Conservation (phyloP, 2,888 invertebrate genomes). For the Drosophila austrosaltans region DNA sequence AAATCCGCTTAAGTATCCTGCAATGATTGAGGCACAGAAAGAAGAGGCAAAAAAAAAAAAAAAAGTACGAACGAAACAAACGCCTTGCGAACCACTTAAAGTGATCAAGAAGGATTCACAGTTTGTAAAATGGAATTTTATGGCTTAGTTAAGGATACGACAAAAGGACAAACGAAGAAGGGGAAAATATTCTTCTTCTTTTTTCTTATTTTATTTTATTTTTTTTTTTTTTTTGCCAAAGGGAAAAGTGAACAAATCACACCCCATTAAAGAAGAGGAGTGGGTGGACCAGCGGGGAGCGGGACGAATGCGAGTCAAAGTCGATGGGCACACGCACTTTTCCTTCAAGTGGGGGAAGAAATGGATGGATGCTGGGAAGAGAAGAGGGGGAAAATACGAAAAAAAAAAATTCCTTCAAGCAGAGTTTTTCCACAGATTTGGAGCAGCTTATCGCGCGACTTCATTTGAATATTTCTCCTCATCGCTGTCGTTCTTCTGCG, state of each 20-base stretch:
- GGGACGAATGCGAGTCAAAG: neutral
- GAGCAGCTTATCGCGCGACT: conserved; percentile 83
- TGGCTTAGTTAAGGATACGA: conserved; percentile 68
- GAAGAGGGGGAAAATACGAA: neutral
- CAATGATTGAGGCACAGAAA: conserved; percentile 63
- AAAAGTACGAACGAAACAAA: conserved; percentile 41
- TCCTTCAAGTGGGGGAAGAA: neutral
- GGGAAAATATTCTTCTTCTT: conserved; percentile 43
- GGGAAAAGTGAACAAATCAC: conserved; percentile 78
- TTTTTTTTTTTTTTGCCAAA: neutral
- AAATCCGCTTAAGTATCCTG: conserved; percentile 81
- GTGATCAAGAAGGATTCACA: conserved; percentile 83
- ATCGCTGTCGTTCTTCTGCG: conserved; percentile 8
- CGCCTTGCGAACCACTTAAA: conserved; percentile 79
- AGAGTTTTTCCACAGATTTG: conserved; percentile 82
- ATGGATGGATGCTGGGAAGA: neutral
- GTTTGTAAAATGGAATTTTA: conserved; percentile 82
- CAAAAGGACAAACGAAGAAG: conserved; percentile 48
- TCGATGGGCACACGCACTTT: conserved; percentile 54
- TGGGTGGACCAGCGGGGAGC: neutral
- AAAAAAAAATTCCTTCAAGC: conserved; percentile 33
- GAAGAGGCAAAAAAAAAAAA: conserved; percentile 26
- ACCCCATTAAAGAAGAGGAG: conserved; percentile 73
- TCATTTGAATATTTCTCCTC: conserved; percentile 81
- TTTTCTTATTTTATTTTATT: neutral